These are phyloP conservation scores for Sylvia atricapilla DNA, from an alignment of 2,113 vertebrate genomes.

Conservation along the genomic window DNA sequence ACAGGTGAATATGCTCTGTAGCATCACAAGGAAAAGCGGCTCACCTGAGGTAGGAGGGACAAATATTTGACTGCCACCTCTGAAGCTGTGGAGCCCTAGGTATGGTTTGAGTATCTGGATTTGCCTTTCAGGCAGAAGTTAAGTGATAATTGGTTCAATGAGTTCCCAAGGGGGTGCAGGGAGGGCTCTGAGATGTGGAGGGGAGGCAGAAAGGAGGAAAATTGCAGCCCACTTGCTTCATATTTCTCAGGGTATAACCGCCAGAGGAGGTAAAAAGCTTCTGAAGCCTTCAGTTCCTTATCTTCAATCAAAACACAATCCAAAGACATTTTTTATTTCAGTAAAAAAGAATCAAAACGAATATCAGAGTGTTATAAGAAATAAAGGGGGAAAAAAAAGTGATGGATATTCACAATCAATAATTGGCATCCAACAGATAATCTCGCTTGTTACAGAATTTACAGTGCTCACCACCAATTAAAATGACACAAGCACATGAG, in stretches of 20 bases:
- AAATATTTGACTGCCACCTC: neutral
- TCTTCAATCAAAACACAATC: neutral
- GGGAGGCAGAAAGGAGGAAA: neutral
- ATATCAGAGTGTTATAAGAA: neutral
- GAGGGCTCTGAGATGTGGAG: rapidly evolving
- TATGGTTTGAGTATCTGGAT: neutral
- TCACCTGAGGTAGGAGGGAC: neutral
- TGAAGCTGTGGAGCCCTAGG: neutral
- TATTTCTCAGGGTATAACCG: rapidly evolving
- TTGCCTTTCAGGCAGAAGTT: neutral
- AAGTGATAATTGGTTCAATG: neutral
- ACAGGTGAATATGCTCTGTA: neutral
- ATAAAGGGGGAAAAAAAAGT: neutral
- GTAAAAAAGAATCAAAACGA: neutral
- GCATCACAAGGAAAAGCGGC: neutral
- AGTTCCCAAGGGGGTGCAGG: neutral
- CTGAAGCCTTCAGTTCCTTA: neutral
- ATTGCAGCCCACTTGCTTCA: neutral
- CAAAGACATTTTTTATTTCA: neutral
- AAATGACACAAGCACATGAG: neutral
- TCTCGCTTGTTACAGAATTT: neutral
- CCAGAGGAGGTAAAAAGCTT: neutral
- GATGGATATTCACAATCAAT: neutral
- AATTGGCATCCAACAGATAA: neutral
- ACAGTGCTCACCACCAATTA: neutral